These are phyloP conservation scores for Limnodromus scolopaceus DNA, from an alignment of 2,797 vertebrate genomes.

Conservation along the genomic window DNA sequence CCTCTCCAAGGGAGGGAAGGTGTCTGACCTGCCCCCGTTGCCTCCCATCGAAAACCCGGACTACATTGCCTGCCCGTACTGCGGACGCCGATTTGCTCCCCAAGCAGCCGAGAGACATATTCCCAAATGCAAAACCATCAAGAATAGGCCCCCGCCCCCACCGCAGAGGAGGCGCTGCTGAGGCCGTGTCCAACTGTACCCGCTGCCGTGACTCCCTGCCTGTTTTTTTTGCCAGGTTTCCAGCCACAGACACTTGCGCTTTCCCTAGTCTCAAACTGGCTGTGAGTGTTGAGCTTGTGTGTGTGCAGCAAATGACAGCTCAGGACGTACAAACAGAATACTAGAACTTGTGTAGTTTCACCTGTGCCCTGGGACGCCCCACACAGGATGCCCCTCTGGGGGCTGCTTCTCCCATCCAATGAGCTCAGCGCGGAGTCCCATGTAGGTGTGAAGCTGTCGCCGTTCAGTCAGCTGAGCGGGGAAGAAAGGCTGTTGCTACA, in stretches of 20 bases:
- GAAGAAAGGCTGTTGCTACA: not conserved
- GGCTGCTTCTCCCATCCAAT: not conserved
- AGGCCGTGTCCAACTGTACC: not conserved
- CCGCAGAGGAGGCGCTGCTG: conserved; percentile 10
- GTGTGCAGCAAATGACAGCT: not conserved
- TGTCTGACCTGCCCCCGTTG: conserved; percentile 44
- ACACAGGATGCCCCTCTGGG: accelerated
- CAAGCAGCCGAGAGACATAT: conserved; percentile 80
- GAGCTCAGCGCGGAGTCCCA: not conserved
- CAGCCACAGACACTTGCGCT: not conserved
- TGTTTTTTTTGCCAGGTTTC: not conserved
- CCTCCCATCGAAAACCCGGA: conserved; percentile 75
- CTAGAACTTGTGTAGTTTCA: not conserved
- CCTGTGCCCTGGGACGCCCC: not conserved
- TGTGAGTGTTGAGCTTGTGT: not conserved
- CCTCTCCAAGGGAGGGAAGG: conserved; percentile 67
- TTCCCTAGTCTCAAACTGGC: not conserved
- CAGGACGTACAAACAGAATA: not conserved
- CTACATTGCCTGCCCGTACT: conserved; percentile 82
- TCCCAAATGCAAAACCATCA: conserved; percentile 82
- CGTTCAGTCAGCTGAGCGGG: not conserved
- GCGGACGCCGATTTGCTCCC: conserved; percentile 78
- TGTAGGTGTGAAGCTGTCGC: not conserved
- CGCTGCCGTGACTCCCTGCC: not conserved
- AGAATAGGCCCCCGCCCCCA: conserved; percentile 73